Evolutionary conservation across 2,113 vertebrate species (phyloP).

Genomic region (Nansenia antarctica): DNA sequence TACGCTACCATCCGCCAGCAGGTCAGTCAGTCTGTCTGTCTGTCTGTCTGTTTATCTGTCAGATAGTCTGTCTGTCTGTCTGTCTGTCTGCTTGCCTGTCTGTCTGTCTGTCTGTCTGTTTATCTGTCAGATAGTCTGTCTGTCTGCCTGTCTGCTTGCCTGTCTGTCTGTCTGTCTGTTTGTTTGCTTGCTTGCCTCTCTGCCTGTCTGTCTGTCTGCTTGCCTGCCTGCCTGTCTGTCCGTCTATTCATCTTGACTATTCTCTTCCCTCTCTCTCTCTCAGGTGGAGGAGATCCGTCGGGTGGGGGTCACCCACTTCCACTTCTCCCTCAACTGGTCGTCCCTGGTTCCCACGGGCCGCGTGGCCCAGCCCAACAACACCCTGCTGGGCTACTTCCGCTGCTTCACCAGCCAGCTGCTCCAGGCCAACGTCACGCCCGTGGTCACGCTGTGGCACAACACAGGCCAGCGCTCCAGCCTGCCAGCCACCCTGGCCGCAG

Average conservation of each 20-base stretch:
- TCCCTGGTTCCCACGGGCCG: conserved; percentile 84
- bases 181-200: no score
- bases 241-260: no score
- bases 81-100: no score
- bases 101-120: no score
- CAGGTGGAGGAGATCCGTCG: conserved; percentile 77
- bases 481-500: conserved; percentile 75
- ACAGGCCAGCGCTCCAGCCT: conserved; percentile 78
- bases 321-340: conserved; percentile 94
- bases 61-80: no score
- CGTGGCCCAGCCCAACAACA: conserved; percentile 78
- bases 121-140: no score
- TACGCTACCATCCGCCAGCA: conserved; percentile 85
- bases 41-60: no score
- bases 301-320: conserved; percentile 85
- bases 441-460: conserved; percentile 92
- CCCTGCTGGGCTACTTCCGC: conserved; percentile 85
- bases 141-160: no score
- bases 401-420: conserved; percentile 87
- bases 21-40: conserved; percentile 63
- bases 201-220: no score
- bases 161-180: no score
- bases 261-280: background rate
- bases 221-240: no score
- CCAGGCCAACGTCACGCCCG: conserved; percentile 85